Base-by-base conservation (phyloP, 2,113 vertebrate species). In the Tychaedon coryphoeus region DNA sequence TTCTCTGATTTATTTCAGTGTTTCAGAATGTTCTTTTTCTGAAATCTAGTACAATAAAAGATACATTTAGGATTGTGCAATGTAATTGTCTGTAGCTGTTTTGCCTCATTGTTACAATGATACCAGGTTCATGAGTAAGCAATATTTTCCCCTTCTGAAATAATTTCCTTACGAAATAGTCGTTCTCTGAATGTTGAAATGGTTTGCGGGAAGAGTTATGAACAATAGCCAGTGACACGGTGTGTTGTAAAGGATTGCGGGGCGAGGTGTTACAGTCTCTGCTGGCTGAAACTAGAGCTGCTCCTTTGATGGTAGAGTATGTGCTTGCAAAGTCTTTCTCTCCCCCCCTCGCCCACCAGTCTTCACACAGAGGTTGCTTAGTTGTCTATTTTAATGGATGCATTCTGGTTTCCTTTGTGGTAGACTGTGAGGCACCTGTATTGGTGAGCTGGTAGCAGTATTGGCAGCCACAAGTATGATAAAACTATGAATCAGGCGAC, bases 1-100 rank as follows among this genome's bases (percentile, higher is more conserved):
- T 95, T 83, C 78, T 42, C 42, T 97, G 97, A 97, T 97, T 97
- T 93, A 93, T 97, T 94, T 96, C 33, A 67, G 67, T 86, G 24
- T 95, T 97, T 94, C 71, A 95, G 96, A 97, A 95, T 93, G 94
- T 93, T 96, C 94, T 96, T 95, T 96, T 88, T 80, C 57, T 48
- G 94, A 95, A 90, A 88, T 92, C 67, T 78, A 33, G 84, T 80
- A 45, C 80, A 76, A 88, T 38, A 91, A 91, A 69, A 77, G 82
- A 72, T 92, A 88, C 71, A 22, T 45, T 80, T 90, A 62, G 50
- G 23, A 48, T 82, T 86, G 86, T 84, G 91, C 54, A 97, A 82
- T 80, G 60, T 85, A 89, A 85, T 84, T 40, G 74, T 92, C 86
- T 91, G 93, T 22, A 40, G 67, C 78, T 67, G 89, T 77, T 91